Percentiles rank a stretch among this genome's conserved stretches.
These are phyloP conservation scores for Camponotus pennsylvanicus DNA, from an alignment of 1,140 invertebrate species.

Conservation along the genomic window DNA sequence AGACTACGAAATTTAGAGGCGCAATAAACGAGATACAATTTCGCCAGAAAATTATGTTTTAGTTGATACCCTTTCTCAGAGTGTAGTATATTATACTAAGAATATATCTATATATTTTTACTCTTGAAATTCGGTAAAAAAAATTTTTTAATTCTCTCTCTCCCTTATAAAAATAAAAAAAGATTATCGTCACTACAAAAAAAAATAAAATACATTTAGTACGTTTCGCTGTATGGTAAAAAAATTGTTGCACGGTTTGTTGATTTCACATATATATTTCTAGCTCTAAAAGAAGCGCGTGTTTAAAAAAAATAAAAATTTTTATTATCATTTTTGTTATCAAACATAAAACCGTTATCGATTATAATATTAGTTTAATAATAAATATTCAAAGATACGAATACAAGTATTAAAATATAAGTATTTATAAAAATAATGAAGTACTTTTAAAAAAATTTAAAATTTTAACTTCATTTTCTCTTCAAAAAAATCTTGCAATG, in stretches of 20 bases:
- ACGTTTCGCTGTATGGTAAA: slow-evolving; percentile 14
- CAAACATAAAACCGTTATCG: not conserved
- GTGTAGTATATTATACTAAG: not conserved
- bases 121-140: slow-evolving; percentile 10
- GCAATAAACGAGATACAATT: slow-evolving; percentile 59
- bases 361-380: not conserved
- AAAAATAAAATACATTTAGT: slow-evolving; percentile 32
- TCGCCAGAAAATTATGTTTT: slow-evolving; percentile 40
- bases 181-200: slow-evolving; percentile 4
- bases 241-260: not conserved
- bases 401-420: not conserved
- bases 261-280: not conserved
- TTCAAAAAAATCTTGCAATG: not conserved
- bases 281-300: not conserved
- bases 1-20: slow-evolving; percentile 37
- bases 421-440: not conserved
- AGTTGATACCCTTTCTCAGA: not conserved
- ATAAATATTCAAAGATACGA: slow-evolving; percentile 12
- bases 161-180: slow-evolving; percentile 4
- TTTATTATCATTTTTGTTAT: not conserved
- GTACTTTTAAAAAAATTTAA: not conserved
- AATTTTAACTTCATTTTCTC: not conserved
- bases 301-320: not conserved
- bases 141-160: slow-evolving; percentile 26
- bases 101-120: slow-evolving; percentile 12